Percentiles rank a stretch among this genome's conserved stretches.
phyloP scores from a whole-genome alignment of 2,113 vertebrate species.

The Poicephalus meyeri region DNA sequence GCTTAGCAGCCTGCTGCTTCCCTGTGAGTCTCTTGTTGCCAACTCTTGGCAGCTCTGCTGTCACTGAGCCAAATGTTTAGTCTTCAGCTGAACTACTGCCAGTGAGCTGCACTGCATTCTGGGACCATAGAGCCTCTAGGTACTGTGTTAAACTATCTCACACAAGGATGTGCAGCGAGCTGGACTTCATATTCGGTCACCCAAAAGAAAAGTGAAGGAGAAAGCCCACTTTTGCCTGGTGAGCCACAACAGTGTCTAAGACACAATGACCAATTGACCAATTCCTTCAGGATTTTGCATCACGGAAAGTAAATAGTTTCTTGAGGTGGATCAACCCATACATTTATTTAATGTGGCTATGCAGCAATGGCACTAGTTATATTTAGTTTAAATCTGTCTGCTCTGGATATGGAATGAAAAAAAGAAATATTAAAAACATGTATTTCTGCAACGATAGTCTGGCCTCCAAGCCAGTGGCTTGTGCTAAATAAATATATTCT shows the following conservation, averaged over 20 bases:
- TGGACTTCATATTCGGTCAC: conserved; percentile 38
- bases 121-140: conserved; percentile 79
- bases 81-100: conserved; percentile 94
- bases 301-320: not conserved
- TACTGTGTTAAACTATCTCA: conserved; percentile 59
- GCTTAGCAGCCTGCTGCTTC: conserved; percentile 96
- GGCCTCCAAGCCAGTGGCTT: not conserved
- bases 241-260: not conserved
- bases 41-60: conserved; percentile 96
- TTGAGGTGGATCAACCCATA: not conserved
- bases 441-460: not conserved
- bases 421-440: not conserved
- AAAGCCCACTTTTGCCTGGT: conserved; percentile 38
- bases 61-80: conserved; percentile 97
- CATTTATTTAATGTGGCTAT: not conserved
- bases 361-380: not conserved
- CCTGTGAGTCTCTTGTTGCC: conserved; percentile 88
- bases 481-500: not conserved
- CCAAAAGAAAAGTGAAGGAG: conserved; percentile 40
- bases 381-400: not conserved
- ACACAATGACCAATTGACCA: conserved; percentile 31
- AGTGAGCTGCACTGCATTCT: conserved; percentile 86
- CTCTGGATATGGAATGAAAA: not conserved
- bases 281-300: conserved; percentile 1
- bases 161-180: conserved; percentile 57